Conservation (phyloP, 2,888 invertebrate genomes). For the Orthosia cruda region DNA sequence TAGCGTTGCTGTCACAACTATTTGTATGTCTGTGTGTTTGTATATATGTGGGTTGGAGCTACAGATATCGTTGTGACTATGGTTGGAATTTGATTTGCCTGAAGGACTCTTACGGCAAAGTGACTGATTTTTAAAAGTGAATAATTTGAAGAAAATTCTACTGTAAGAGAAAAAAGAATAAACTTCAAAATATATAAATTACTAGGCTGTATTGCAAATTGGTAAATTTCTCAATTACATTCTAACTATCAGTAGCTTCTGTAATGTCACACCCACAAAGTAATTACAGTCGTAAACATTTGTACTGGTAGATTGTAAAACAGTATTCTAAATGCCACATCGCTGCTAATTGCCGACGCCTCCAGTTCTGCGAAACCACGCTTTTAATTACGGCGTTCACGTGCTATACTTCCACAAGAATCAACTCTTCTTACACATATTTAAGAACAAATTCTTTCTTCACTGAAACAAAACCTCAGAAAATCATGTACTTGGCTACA, state of each 20-base stretch:
- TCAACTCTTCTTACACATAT: slow-evolving; percentile 57
- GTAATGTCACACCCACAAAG: slow-evolving; percentile 16
- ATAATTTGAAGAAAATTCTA: neutral
- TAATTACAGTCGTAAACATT: slow-evolving; percentile 35
- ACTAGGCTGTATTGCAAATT: neutral
- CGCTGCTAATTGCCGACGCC: slow-evolving; percentile 63
- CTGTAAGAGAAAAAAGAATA: neutral
- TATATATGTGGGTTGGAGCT: neutral
- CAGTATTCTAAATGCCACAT: slow-evolving; percentile 52
- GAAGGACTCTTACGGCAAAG: neutral
- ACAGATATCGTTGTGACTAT: neutral
- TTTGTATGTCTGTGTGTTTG: slow-evolving; percentile 5
- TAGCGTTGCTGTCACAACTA: slow-evolving; percentile 21
- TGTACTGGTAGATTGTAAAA: slow-evolving; percentile 53
- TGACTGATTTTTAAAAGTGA: too few species aligned
- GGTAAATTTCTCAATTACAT: neutral
- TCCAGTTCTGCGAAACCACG: slow-evolving; percentile 67
- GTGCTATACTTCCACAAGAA: slow-evolving; percentile 71
- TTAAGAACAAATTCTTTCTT: slow-evolving; percentile 61
- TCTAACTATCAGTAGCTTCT: slow-evolving; percentile 7
- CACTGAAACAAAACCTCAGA: slow-evolving; percentile 28
- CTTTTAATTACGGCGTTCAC: slow-evolving; percentile 76
- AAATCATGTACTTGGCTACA: slow-evolving; percentile 44
- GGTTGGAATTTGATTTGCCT: neutral
- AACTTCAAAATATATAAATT: neutral